Base-by-base conservation (phyloP, 2,888 invertebrate genomes). In the Periphyllus acericola region DNA sequence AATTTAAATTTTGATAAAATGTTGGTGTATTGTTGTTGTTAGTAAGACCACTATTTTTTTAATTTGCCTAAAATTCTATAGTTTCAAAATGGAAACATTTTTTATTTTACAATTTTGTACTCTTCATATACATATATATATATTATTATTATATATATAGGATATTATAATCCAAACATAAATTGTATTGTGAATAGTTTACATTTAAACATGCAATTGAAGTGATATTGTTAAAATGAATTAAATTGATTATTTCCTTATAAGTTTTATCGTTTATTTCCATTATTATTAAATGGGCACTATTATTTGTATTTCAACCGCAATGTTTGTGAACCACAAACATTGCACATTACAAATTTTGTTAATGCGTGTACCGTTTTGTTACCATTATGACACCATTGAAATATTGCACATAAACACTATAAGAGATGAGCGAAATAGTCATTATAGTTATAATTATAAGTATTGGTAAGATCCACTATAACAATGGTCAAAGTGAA, bases 1-100 rank as follows among this genome's bases (percentile, higher is more conserved):
- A 29, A 29, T 60, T 83, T 14, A 74, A n/a, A 83, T 60, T 75
- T 75, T 46, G 11, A 66, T 76, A n/a, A 75, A 75, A 40, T 8
- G 17, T 83, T 40, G 74, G 60, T 75, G 74, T 75, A 21, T 66
- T 84, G 66, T 84, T 83, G 36, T 83, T 83, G n/a, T 52, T 32
- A 55, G 55, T 21, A 21, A 21, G 74, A 34, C 25, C 25, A 60
- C 25, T 60, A 11, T 72, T 32, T 83, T 55, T 60, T 29, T 36
- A 14, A 83, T 60, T 40, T 75, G 29, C 3, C 17, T 29, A n/a
- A 66, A 74, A 83, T 55, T 19, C 11, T 0, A 60, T 60, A 0
- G 36, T 75, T 74, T 83, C 21, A 29, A 29, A 66, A 72, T 68
- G n/a, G n/a, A 83, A 72, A 55, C n/a, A 19, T 21, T 74, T 83